Base-by-base conservation (phyloP, 2,797 vertebrate species). In the Tachyglossus aculeatus region DNA sequence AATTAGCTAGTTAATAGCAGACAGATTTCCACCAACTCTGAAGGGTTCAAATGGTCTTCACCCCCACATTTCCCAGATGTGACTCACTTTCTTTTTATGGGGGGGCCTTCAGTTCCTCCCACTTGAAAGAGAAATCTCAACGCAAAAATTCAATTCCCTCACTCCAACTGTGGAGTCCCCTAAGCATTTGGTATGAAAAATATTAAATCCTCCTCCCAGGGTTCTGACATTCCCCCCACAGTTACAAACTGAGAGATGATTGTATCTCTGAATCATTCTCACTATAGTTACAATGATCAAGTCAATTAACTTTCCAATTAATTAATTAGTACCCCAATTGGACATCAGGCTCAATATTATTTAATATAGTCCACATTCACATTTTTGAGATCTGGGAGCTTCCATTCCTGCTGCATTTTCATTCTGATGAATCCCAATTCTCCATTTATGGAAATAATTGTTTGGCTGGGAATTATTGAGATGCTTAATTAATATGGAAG, bases 241-340 rank as follows among this genome's bases (percentile, higher is more conserved):
- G 73, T 21, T 60, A 59, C 62, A 73, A 81, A 70, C 71, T 19
- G 39, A 77, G 32, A 54, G 67, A 78, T 76, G 52, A 72, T 25
- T 16, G 33, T 74, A 73, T 65, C 45, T 73, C 45, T 85, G 78
- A 84, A 70, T 80, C 74, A 80, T 36, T 66, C 63, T n/a, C n/a
- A n/a, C n/a, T n/a, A n/a, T n/a, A n/a, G n/a, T n/a, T n/a, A n/a
- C n/a, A n/a, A n/a, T n/a, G n/a, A n/a, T n/a, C n/a, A n/a, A n/a
- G n/a, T n/a, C n/a, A n/a, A n/a, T n/a, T n/a, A n/a, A n/a, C n/a
- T n/a, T n/a, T n/a, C n/a, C n/a, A n/a, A n/a, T n/a, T n/a, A n/a
- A n/a, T n/a, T n/a, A n/a, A n/a, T n/a, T n/a, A n/a, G n/a, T n/a
- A n/a, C n/a, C n/a, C n/a, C n/a, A n/a, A n/a, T n/a, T n/a, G n/a